A percentile compares a stretch with the other conserved stretches of the same genome.
Conservation (phyloP, 2,888 invertebrate genomes). For the Argynnis bischoffii region DNA sequence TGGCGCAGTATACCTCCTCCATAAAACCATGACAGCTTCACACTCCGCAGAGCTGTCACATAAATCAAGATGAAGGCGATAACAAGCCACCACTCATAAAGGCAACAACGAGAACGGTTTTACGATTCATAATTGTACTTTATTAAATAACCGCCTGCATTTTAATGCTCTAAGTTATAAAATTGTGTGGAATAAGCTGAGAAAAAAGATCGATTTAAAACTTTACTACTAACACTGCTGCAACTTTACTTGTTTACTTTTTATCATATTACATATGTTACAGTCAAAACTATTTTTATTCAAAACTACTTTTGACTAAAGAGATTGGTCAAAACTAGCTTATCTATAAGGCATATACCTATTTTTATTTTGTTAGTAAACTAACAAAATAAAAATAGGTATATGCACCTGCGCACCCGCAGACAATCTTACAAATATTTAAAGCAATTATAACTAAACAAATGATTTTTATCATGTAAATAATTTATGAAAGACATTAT, state of each 20-base stretch:
- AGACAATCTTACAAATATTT: too few species aligned
- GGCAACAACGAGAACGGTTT: slow-evolving; percentile 75
- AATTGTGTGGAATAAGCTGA: slow-evolving; percentile 37
- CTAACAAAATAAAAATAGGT: too few species aligned
- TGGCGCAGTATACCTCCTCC: slow-evolving; percentile 41
- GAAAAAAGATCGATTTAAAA: slow-evolving; percentile 30
- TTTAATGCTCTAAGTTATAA: slow-evolving; percentile 65
- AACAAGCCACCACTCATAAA: slow-evolving; percentile 76
- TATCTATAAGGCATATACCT: too few species aligned
- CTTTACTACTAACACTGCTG: neutral
- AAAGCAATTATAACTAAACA: too few species aligned
- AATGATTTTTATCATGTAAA: too few species aligned
- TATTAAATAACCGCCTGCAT: slow-evolving; percentile 76
- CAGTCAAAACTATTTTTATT: too few species aligned
- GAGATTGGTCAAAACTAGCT: too few species aligned
- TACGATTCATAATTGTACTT: slow-evolving; percentile 81
- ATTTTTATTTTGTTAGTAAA: too few species aligned
- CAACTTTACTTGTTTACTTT: neutral
- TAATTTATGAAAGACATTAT: too few species aligned
- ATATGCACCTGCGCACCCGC: too few species aligned
- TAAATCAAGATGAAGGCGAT: slow-evolving; percentile 79
- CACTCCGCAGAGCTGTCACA: slow-evolving; percentile 51
- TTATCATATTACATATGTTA: neutral
- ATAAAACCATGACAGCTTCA: slow-evolving; percentile 35
- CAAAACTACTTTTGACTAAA: too few species aligned